Percentiles rank a stretch among this genome's conserved stretches.
These are phyloP conservation scores for Bubo scandiacus DNA, from an alignment of 2,113 vertebrate species.

Conservation along the genomic window DNA sequence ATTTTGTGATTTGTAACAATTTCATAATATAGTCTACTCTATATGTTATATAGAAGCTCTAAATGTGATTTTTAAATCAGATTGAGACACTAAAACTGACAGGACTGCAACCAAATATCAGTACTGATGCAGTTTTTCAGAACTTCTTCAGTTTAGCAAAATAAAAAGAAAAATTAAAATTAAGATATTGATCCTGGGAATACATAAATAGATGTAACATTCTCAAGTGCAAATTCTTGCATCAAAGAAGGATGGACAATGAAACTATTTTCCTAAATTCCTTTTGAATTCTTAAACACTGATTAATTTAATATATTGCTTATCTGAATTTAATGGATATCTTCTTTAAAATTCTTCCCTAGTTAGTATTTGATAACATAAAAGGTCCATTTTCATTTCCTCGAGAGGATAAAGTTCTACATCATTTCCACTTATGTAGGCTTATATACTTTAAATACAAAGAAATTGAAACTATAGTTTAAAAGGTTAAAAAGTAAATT, in stretches of 20 bases:
- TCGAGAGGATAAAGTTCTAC: not conserved
- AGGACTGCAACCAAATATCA: not conserved
- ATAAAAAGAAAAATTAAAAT: not conserved
- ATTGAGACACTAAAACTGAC: not conserved
- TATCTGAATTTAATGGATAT: not conserved
- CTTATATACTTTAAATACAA: not conserved
- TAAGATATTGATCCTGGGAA: not conserved
- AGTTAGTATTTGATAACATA: not conserved
- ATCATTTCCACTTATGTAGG: not conserved
- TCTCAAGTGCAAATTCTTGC: not conserved
- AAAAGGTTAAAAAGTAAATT: not conserved
- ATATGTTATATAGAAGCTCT: not conserved
- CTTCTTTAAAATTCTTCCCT: not conserved
- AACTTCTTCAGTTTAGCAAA: not conserved
- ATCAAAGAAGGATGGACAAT: not conserved
- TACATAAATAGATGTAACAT: not conserved
- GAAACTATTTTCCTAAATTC: not conserved
- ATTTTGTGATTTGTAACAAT: not conserved
- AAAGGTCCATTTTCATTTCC: not conserved
- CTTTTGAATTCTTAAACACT: not conserved
- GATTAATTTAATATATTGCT: not conserved
- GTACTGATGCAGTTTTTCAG: not conserved
- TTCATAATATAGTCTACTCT: not conserved
- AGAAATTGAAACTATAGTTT: not conserved
- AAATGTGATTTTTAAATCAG: not conserved